A percentile compares a stretch with the other conserved stretches of the same genome.
Conservation (phyloP, 2,888 invertebrate species). For the Sceliomorpha sp. region DNA sequence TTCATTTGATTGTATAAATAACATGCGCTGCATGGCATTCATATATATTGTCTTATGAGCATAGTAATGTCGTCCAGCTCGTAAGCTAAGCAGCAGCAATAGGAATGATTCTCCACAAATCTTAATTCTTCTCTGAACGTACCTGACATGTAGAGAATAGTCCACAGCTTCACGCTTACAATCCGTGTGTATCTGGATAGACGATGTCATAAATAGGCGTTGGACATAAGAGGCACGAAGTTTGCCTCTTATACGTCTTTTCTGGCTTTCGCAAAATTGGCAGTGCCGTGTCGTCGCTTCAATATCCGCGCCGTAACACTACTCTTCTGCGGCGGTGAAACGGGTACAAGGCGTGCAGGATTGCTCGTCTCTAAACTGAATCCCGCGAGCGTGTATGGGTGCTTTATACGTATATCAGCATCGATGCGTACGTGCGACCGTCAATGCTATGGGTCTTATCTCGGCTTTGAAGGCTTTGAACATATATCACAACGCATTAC, state of each 20-base stretch:
- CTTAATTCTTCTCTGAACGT: too few relatives aligned
- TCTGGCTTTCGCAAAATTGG: constrained; percentile 43
- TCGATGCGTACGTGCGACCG: constrained; percentile 45
- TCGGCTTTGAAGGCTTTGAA: constrained; percentile 43
- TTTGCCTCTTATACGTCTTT: constrained; percentile 37
- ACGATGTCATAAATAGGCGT: constrained; percentile 35
- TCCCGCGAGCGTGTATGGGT: constrained; percentile 46
- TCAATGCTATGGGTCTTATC: constrained; percentile 42
- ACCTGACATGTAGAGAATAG: too few relatives aligned
- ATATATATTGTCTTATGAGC: too few relatives aligned
- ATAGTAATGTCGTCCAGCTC: too few relatives aligned
- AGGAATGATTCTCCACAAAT: too few relatives aligned
- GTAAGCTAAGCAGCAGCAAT: too few relatives aligned
- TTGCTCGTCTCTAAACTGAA: constrained; percentile 56
- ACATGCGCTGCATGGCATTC: too few relatives aligned
- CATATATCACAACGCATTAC: constrained; percentile 46
- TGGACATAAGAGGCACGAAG: constrained; percentile 35
- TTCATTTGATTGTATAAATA: too few relatives aligned
- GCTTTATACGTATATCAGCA: constrained; percentile 22
- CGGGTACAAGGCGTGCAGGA: constrained; percentile 53
- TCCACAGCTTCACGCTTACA: too few relatives aligned
- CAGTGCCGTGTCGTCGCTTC: constrained; percentile 37
- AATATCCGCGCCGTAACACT: constrained; percentile 40
- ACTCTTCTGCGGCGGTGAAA: constrained; percentile 45
- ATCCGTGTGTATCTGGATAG: constrained; percentile 18